Conservation (phyloP, 2,888 invertebrate genomes). For the Allacma fusca region DNA sequence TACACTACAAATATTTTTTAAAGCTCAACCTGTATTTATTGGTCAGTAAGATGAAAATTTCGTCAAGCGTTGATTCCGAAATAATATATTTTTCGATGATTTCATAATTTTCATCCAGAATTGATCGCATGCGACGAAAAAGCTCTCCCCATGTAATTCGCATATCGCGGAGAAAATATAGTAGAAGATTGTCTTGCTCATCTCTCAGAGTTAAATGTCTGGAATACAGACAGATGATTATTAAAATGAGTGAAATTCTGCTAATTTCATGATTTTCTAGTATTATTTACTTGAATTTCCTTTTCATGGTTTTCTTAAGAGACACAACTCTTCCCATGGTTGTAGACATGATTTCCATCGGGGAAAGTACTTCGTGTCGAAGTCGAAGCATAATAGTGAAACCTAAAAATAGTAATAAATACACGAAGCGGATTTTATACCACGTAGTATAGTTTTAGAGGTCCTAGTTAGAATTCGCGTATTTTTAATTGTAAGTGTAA, state of each 20-base stretch:
- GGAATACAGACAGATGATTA: not conserved
- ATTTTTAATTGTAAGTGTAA: too few relatives aligned
- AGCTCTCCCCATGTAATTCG: conserved; percentile 49
- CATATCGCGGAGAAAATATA: conserved; percentile 53
- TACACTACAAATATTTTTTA: not conserved
- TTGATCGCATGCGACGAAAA: conserved; percentile 35
- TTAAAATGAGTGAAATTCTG: conserved; percentile 14
- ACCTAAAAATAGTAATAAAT: conserved; percentile 31
- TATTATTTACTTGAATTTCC: conserved; percentile 43
- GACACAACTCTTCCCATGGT: conserved; percentile 46
- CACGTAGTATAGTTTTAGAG: too few relatives aligned
- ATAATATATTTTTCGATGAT: conserved; percentile 54
- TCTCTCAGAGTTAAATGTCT: conserved; percentile 51
- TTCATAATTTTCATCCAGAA: conserved; percentile 21
- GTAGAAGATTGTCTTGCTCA: conserved; percentile 53
- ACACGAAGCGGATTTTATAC: too few relatives aligned
- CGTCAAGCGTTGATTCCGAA: conserved; percentile 52
- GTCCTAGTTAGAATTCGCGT: too few relatives aligned
- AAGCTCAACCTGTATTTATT: conserved; percentile 44
- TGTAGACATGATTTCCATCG: conserved; percentile 44
- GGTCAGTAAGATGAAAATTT: conserved; percentile 53
- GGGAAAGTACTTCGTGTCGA: conserved; percentile 46
- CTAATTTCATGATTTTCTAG: too few relatives aligned
- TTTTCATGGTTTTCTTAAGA: conserved; percentile 44
- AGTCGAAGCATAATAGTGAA: conserved; percentile 49